A percentile compares a stretch with the other conserved stretches of the same genome.
phyloP scores from a whole-genome alignment of 2,888 invertebrate genomes.

The Phengaris alcon region DNA sequence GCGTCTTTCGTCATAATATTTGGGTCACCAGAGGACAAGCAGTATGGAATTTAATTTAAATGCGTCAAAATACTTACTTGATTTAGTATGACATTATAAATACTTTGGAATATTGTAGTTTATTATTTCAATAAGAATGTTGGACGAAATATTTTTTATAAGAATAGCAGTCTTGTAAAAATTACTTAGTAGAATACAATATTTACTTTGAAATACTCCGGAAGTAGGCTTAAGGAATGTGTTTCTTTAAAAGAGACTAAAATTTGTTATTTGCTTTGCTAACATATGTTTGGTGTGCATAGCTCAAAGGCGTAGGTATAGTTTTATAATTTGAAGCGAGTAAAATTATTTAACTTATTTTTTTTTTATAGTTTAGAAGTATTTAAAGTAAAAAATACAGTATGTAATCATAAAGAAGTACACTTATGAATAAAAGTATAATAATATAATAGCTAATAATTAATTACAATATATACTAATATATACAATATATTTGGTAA shows the following conservation, averaged over 20 bases:
- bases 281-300: neutral
- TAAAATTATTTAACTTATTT: neutral
- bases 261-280: neutral
- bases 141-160: slow-evolving; percentile 5
- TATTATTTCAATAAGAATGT: neutral
- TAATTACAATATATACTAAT: slow-evolving; percentile 17
- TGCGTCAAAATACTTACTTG: neutral
- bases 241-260: neutral
- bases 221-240: slow-evolving; percentile 2
- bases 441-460: neutral
- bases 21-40: neutral
- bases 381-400: neutral
- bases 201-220: neutral
- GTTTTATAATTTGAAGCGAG: neutral
- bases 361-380: neutral
- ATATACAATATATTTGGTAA: slow-evolving; percentile 19
- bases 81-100: neutral
- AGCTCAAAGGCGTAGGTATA: neutral
- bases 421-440: neutral
- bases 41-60: neutral
- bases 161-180: slow-evolving; percentile 15
- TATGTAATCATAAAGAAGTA: neutral
- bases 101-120: neutral
- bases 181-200: neutral
- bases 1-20: neutral